Percentiles rank a stretch among this genome's conserved stretches.
Conservation (phyloP, 2,113 vertebrate species). For the Pyxicephalus adspersus region DNA sequence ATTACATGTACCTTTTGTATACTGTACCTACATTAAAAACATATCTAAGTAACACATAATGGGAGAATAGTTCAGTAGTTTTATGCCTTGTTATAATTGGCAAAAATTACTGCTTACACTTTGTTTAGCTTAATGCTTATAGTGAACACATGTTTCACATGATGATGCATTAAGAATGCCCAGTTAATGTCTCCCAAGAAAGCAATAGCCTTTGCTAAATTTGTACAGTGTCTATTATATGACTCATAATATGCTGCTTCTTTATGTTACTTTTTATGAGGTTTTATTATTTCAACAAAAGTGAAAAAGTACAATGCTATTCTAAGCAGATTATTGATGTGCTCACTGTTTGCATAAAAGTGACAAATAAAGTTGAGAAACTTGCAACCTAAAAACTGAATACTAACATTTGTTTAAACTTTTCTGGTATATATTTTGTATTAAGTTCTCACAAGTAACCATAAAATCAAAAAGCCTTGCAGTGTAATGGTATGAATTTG, state of each 20-base stretch:
- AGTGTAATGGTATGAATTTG: too few relatives aligned
- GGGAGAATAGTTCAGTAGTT: not conserved
- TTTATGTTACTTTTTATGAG: constrained; percentile 41
- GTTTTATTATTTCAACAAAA: constrained; percentile 28
- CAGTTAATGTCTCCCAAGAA: constrained; percentile 27
- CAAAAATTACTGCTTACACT: constrained; percentile 9
- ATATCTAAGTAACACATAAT: constrained; percentile 3
- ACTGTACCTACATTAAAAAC: too few relatives aligned
- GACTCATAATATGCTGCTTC: constrained; percentile 38
- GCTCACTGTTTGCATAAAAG: too few relatives aligned
- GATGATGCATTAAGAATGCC: constrained; percentile 42
- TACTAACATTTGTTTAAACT: too few relatives aligned
- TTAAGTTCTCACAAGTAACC: too few relatives aligned
- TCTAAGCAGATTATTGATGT: constrained; percentile 30
- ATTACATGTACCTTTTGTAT: too few relatives aligned
- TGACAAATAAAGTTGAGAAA: too few relatives aligned
- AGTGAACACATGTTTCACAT: constrained; percentile 22
- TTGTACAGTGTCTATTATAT: constrained; percentile 40
- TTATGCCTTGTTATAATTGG: not conserved
- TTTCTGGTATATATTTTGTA: too few relatives aligned
- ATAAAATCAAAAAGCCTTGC: too few relatives aligned
- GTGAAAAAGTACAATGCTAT: constrained; percentile 25
- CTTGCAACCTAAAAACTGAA: too few relatives aligned
- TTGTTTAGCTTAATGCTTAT: constrained; percentile 37
- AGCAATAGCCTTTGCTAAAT: constrained; percentile 24